Conservation (phyloP, 1,140 invertebrate genomes). For the Aphidius gifuensis region DNA sequence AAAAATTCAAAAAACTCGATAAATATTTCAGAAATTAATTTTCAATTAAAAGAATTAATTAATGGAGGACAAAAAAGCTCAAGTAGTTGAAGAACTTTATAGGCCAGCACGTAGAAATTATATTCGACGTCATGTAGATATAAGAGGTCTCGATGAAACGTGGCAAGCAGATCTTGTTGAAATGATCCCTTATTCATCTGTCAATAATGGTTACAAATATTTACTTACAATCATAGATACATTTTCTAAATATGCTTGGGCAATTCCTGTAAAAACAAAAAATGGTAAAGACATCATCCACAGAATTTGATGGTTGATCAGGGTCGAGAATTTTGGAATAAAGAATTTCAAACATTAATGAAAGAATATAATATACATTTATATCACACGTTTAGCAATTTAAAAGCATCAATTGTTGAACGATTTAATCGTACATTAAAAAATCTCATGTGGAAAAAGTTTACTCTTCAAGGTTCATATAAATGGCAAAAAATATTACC, state of each 20-base stretch:
- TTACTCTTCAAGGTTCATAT: slow-evolving; percentile 32
- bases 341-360: not conserved
- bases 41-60: too few species aligned
- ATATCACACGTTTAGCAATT: slow-evolving; percentile 31
- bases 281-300: too few species aligned
- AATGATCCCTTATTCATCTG: slow-evolving; percentile 1
- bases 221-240: too few species aligned
- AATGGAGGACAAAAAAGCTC: not conserved
- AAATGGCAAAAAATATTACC: too few species aligned
- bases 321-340: too few species aligned
- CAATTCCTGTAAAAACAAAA: too few species aligned
- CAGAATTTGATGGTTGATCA: too few species aligned
- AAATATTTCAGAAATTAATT: too few species aligned
- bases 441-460: slow-evolving; percentile 41
- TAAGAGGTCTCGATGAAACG: slow-evolving; percentile 13
- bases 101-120: slow-evolving; percentile 15
- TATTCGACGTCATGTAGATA: slow-evolving; percentile 14
- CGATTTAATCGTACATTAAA: slow-evolving; percentile 50
- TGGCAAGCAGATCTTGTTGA: slow-evolving; percentile 21
- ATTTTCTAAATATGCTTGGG: too few species aligned
- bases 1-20: too few species aligned
- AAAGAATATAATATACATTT: slow-evolving; percentile 4
- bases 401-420: slow-evolving; percentile 48
- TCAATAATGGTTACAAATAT: too few species aligned
- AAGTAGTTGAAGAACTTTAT: slow-evolving; percentile 3